Evolutionary conservation across 2,888 invertebrate species (phyloP).

Genomic region (Nasonia oneida): DNA sequence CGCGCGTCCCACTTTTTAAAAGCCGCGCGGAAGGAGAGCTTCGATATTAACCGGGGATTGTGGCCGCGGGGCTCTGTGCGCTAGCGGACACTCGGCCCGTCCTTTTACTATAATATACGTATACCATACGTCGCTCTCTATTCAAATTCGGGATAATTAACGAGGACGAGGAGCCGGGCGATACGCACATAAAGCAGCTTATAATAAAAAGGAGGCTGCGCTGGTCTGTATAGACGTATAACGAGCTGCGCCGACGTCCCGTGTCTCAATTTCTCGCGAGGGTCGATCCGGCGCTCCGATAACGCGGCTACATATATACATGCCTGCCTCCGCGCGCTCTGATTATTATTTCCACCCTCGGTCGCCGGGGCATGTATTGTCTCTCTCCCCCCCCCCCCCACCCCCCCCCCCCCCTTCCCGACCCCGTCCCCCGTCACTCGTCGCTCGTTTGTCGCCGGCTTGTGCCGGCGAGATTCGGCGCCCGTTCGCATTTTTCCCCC

Average conservation of each 20-base stretch:
- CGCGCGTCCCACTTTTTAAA: constrained; percentile 42
- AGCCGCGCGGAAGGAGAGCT: constrained; percentile 32
- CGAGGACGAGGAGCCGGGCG: not conserved
- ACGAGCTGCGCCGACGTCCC: constrained; percentile 72
- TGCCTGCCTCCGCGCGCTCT: not conserved
- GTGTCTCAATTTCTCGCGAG: constrained; percentile 75
- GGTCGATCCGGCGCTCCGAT: not conserved
- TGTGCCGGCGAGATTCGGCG: not conserved
- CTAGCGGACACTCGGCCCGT: no score
- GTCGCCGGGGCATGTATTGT: constrained; percentile 2
- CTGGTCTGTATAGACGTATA: not conserved
- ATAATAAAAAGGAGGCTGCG: constrained; percentile 2
- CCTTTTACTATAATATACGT: not conserved
- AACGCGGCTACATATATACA: not conserved
- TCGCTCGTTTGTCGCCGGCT: constrained; percentile 45
- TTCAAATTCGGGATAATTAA: not conserved
- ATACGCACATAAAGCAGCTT: constrained; percentile 2
- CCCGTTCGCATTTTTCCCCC: not conserved
- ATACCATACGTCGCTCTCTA: not conserved
- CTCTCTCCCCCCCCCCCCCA: not conserved
- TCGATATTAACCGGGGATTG: constrained; percentile 40
- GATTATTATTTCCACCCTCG: constrained; percentile 51
- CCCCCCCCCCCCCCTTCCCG: no score
- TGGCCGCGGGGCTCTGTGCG: not conserved
- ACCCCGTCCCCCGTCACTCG: not conserved